These are phyloP conservation scores for Caenorhabditis plicata DNA, from an alignment of 2,888 invertebrate genomes.

Conservation along the genomic window DNA sequence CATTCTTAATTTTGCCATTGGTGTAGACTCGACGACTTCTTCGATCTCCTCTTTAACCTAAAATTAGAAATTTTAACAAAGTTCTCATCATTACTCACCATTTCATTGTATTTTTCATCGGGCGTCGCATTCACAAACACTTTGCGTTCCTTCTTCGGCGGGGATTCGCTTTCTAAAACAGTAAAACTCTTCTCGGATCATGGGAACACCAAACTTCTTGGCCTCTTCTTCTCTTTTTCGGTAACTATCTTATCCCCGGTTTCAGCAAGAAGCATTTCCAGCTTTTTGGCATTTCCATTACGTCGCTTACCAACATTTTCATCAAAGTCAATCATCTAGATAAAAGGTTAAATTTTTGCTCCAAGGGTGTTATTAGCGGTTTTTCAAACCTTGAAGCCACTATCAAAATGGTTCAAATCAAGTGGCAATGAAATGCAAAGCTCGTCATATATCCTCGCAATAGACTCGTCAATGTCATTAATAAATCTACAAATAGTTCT, in stretches of 20 bases:
- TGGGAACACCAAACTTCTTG: not conserved
- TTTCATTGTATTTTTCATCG: constrained; percentile 33
- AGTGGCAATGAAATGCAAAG: constrained; percentile 36
- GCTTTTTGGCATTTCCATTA: constrained; percentile 18
- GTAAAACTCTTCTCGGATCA: not conserved
- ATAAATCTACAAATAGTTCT: constrained; percentile 24
- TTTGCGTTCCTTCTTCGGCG: not conserved
- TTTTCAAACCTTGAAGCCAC: constrained; percentile 7
- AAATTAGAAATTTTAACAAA: no score
- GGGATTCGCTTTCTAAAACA: not conserved
- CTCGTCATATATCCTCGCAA: constrained; percentile 44
- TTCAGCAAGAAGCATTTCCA: constrained; percentile 24
- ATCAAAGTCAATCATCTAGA: constrained; percentile 13
- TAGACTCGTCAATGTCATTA: constrained; percentile 22
- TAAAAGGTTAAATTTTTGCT: constrained; percentile 12
- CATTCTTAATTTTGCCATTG: constrained; percentile 38
- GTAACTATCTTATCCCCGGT: constrained; percentile 11
- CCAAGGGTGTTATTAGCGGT: no score
- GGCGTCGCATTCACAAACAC: constrained; percentile 44
- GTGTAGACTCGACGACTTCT: constrained; percentile 44
- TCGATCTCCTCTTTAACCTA: constrained; percentile 16
- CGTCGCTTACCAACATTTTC: constrained; percentile 6
- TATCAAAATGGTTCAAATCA: constrained; percentile 38
- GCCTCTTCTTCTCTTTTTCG: constrained; percentile 1
- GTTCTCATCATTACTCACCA: not conserved